Evolutionary conservation across 2,797 vertebrate genomes (phyloP), one percentile per base, ranked within the genome.

Genomic region (Anabacerthia variegaticeps): DNA sequence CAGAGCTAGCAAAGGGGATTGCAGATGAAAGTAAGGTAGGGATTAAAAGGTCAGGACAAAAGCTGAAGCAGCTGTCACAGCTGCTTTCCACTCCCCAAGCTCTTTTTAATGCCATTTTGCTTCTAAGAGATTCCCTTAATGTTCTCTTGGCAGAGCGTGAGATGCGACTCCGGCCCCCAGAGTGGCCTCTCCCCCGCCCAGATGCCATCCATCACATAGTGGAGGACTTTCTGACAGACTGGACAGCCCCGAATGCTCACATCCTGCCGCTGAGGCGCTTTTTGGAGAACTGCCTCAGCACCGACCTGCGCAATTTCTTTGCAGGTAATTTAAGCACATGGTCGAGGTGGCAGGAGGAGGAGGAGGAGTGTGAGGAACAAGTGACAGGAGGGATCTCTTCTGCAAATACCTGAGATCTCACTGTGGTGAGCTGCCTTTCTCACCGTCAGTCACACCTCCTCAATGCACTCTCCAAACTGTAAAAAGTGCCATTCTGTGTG

Each of bases 171-270:
- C 98, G 98, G 39, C 98, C 99, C 2, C 84, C 95, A 6, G 98
- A 98, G 20, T 99, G 99, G 99, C 97, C 98, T 56, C 97, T 99
- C 73, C 99, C 99, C 5, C 98, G 98, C 37, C 99, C 99, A 27
- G 94, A 97, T 1, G 98, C 98, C 5, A 78, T 99, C 93, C 99
- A 99, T 96, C 99, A 99, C 97, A 98, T 99, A 34, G 98, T 99
- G 48, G 99, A 99, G 94, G 99, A 99, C 96, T 99, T 99, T 85
- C 97, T 99, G 72, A 99, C 99, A 2, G 99, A 99, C 96, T 99
- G 99, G 99, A 99, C 99, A 0, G 98, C 98, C 72, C 98, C 99
- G 0, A 93, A 99, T 2, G 98, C 99, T 62, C 99, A 99, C 96
- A 97, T 99, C 88, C 98, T 99, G 79, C 99, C 99, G 0, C 98